Conservation (phyloP, 2,888 invertebrate genomes). For the Epiblema foenella region DNA sequence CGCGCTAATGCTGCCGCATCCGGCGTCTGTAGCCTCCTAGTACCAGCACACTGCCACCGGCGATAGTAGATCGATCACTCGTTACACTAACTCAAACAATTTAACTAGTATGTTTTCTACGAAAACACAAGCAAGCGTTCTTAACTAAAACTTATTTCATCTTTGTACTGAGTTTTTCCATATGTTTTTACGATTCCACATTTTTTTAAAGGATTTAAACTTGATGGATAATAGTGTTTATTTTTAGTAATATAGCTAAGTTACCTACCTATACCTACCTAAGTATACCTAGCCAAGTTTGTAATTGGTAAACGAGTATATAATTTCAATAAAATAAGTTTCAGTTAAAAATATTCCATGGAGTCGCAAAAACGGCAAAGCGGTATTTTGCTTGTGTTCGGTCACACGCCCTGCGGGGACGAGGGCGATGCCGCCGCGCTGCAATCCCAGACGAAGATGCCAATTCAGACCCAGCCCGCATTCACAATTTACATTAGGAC, state of each 20-base stretch:
- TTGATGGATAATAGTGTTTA: too few species aligned
- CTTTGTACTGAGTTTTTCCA: not conserved
- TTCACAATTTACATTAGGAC: constrained; percentile 24
- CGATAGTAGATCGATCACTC: constrained; percentile 34
- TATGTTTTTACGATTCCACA: not conserved
- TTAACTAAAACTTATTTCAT: not conserved
- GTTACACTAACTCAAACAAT: constrained; percentile 9
- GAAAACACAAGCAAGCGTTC: constrained; percentile 3
- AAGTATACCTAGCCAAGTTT: constrained; percentile 5
- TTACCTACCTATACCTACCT: too few species aligned
- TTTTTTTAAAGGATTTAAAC: too few species aligned
- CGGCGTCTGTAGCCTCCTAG: constrained; percentile 67
- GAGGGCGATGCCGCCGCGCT: not conserved
- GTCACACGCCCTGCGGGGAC: not conserved
- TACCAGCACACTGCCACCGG: constrained; percentile 16
- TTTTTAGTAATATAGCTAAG: too few species aligned
- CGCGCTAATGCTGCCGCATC: constrained; percentile 78
- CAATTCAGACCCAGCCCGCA: constrained; percentile 22
- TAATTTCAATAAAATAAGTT: not conserved
- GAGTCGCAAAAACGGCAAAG: not conserved
- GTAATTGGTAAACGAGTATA: not conserved
- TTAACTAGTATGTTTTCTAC: not conserved
- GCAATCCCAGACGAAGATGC: constrained; percentile 19
- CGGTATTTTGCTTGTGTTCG: not conserved
- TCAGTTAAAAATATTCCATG: not conserved